Conservation (phyloP, 2,888 invertebrate species). For the Ornithoptera alexandrae region DNA sequence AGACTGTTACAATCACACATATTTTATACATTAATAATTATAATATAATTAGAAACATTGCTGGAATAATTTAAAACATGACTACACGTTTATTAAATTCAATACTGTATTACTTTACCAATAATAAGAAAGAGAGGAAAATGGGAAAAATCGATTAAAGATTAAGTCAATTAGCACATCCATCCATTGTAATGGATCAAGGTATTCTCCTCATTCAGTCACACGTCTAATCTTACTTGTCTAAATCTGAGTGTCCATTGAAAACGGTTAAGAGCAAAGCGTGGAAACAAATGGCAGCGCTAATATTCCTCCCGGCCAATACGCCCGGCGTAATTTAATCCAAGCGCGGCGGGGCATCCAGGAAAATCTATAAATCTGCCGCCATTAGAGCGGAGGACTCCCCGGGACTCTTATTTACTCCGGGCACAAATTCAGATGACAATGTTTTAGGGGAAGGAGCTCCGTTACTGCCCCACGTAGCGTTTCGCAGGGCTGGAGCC, state of each 20-base stretch:
- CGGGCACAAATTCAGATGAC: slow-evolving; percentile 80
- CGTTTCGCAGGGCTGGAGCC: slow-evolving; percentile 55
- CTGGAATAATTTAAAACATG: no score
- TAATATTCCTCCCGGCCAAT: slow-evolving; percentile 76
- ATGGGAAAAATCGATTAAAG: background rate
- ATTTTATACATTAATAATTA: no score
- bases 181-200: background rate
- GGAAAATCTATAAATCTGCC: slow-evolving; percentile 81
- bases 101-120: no score
- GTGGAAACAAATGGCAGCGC: slow-evolving; percentile 73
- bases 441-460: slow-evolving; percentile 80
- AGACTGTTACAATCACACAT: no score
- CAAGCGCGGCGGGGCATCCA: slow-evolving; percentile 72
- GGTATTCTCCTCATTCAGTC: slow-evolving; percentile 3
- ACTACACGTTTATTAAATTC: no score
- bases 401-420: slow-evolving; percentile 80
- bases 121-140: no score
- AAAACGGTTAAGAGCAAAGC: slow-evolving; percentile 61
- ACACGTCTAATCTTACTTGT: slow-evolving; percentile 23
- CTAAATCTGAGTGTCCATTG: slow-evolving; percentile 50
- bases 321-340: slow-evolving; percentile 77
- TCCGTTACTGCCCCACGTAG: slow-evolving; percentile 67
- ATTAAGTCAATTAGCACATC: slow-evolving; percentile 1
- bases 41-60: no score
- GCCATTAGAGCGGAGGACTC: slow-evolving; percentile 74